Conservation (phyloP, 2,888 invertebrate genomes). For the Masnerella sp. region DNA sequence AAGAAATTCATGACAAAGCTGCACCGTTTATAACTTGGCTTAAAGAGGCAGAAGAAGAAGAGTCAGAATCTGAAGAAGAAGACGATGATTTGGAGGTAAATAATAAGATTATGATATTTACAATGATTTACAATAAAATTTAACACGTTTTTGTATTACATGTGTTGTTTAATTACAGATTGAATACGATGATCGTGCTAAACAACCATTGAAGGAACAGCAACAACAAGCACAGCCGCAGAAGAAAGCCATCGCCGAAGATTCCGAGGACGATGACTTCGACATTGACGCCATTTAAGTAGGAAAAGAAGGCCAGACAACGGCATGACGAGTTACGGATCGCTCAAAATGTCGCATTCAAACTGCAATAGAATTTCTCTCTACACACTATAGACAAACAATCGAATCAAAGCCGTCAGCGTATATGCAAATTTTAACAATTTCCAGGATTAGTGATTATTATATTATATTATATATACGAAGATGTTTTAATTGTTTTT, state of each 20-base stretch:
- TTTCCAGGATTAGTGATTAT: slow-evolving; percentile 65
- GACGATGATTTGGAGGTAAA: slow-evolving; percentile 83
- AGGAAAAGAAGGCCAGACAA: slow-evolving; percentile 1
- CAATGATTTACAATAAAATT: neutral
- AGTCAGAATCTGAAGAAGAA: slow-evolving; percentile 87
- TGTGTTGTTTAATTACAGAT: slow-evolving; percentile 82
- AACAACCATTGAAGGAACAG: slow-evolving; percentile 83
- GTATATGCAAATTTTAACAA: slow-evolving; percentile 66
- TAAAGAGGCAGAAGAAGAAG: slow-evolving; percentile 97
- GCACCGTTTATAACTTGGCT: slow-evolving; percentile 98
- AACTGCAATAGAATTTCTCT: slow-evolving; percentile 42
- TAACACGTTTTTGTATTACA: slow-evolving; percentile 4
- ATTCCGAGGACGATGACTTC: slow-evolving; percentile 89
- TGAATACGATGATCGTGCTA: slow-evolving; percentile 93
- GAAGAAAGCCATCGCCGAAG: slow-evolving; percentile 80
- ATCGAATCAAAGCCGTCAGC: slow-evolving; percentile 46
- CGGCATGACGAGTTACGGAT: slow-evolving; percentile 28
- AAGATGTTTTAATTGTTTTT: slow-evolving; percentile 64
- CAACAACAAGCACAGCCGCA: slow-evolving; percentile 77
- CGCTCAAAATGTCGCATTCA: slow-evolving; percentile 40
- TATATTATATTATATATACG: slow-evolving; percentile 62
- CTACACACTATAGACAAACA: slow-evolving; percentile 53
- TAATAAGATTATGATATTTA: neutral
- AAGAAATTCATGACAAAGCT: slow-evolving; percentile 94
- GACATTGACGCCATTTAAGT: slow-evolving; percentile 95